Conservation (phyloP, 2,113 vertebrate species). For the Prionailurus viverrinus region DNA sequence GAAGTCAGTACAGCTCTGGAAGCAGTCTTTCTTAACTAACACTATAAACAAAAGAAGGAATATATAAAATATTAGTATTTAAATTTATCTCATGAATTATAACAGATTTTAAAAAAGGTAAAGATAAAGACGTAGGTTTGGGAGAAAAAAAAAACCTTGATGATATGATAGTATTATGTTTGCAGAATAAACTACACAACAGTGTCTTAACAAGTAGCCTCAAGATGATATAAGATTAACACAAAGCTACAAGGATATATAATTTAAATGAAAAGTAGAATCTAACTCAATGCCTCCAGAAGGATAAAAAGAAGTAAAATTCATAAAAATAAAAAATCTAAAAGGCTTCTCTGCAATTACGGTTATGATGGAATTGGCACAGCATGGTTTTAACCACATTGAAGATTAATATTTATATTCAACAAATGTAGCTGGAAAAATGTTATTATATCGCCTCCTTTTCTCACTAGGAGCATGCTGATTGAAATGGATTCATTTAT, state of each 20-base stretch:
- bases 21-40: conserved; percentile 71
- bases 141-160: background rate
- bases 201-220: background rate
- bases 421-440: conserved; percentile 66
- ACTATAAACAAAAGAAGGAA: conserved; percentile 63
- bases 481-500: conserved; percentile 80
- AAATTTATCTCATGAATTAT: conserved; percentile 2
- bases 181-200: conserved; percentile 6
- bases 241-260: background rate
- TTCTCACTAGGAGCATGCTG: conserved; percentile 48
- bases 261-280: background rate
- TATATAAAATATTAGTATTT: conserved; percentile 66
- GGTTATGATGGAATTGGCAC: conserved; percentile 29
- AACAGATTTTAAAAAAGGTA: conserved; percentile 59
- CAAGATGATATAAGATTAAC: background rate
- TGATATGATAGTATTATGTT: background rate
- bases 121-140: background rate
- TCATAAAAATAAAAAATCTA: conserved; percentile 58
- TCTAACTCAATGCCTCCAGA: conserved; percentile 8
- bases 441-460: conserved; percentile 52
- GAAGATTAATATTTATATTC: conserved; percentile 72
- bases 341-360: conserved; percentile 6
- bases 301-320: conserved; percentile 20
- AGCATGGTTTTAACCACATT: conserved; percentile 65
- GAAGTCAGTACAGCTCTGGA: conserved; percentile 40